Conservation (phyloP, 2,888 invertebrate species). For the Spilosoma lubricipeda region DNA sequence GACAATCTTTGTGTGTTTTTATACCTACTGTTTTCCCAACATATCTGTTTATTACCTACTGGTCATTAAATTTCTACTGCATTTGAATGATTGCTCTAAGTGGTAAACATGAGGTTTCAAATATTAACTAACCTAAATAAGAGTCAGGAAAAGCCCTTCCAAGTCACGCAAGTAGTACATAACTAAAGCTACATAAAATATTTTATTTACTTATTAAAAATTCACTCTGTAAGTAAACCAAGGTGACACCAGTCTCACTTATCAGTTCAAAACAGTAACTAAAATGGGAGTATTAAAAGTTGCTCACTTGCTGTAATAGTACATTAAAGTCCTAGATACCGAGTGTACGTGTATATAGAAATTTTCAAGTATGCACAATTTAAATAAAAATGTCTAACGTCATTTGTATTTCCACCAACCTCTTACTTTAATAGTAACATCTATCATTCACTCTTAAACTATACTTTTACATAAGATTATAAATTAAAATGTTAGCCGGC, state of each 20-base stretch:
- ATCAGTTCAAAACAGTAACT: neutral
- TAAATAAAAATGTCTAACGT: neutral
- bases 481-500: constrained; percentile 74
- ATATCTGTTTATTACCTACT: neutral
- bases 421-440: neutral
- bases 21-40: neutral
- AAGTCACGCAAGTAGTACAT: neutral
- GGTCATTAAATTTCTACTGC: neutral
- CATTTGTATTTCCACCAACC: constrained; percentile 1
- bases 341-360: neutral
- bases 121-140: neutral
- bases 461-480: constrained; percentile 1
- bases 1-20: neutral
- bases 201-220: neutral
- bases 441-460: neutral
- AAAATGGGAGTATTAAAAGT: neutral
- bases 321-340: neutral
- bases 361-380: neutral
- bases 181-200: neutral
- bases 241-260: neutral
- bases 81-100: neutral
- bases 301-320: neutral
- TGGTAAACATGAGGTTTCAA: neutral
- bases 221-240: neutral
- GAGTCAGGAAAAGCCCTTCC: neutral